Evolutionary conservation across 2,113 vertebrate species (phyloP), one percentile per base, ranked within the genome.

Genomic region (Seriola aureovittata): DNA sequence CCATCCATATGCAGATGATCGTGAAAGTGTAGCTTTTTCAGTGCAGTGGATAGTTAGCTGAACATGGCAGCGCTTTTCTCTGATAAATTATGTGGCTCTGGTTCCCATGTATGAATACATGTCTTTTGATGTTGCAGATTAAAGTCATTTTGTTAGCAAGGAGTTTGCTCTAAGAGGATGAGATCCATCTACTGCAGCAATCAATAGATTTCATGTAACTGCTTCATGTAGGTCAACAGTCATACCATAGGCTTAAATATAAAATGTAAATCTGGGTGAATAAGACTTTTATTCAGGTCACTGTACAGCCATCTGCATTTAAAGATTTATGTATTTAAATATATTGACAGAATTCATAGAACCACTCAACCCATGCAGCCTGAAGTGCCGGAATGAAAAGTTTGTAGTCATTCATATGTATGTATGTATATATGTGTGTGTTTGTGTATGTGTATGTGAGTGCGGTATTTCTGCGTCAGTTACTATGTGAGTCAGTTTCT

Each of bases 101-200:
- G n/a, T 32, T 69, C 40, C 60, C 44, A 54, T 50, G 4, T 80
- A 11, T 42, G 9, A 52, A 44, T 70, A 29, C 69, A 52, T 58
- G 76, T 70, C 54, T 85, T 81, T 71, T 73, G 23, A 82, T 74
- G 66, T 71, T 78, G 13, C 52, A 79, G 78, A 89, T 73, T 80
- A 69, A 80, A 78, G 23, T 52, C 5, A 34, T 82, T 77, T 78
- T 62, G 12, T 55, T n/a, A 75, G 34, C 40, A 29, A 29, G 11
- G n/a, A 54, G n/a, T 67, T 83, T 76, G 40, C 58, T 87, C 36
- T 81, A 77, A 82, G 69, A n/a, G 8, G 76, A 82, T 79, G 23
- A 90, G 62, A 80, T 54, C n/a, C 63, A 12, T 80, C 32, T 38
- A 19, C 42, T 38, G 13, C n/a, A 78, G 58, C 77, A 78, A 84